Evolutionary conservation across 2,113 vertebrate species (phyloP).

Genomic region (Leucoraja erinaceus): DNA sequence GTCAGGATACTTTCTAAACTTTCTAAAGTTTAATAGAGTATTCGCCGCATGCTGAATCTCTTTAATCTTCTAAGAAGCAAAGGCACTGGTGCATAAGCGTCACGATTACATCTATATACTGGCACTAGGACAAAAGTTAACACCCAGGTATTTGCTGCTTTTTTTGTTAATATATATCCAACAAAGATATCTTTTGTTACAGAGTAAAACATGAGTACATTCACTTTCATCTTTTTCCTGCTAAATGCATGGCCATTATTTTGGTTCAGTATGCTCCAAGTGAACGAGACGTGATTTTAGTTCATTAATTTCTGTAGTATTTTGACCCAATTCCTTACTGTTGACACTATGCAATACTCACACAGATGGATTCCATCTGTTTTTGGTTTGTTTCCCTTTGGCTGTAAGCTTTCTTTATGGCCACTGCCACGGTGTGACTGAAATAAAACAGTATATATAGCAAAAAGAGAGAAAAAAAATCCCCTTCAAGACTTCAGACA

Average conservation of each 20-base stretch:
- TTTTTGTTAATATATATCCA: too few relatives aligned
- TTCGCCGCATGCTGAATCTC: too few relatives aligned
- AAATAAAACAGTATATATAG: too few relatives aligned
- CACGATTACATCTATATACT: too few relatives aligned
- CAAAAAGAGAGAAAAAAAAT: too few relatives aligned
- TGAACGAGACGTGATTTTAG: not conserved
- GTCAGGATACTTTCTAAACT: too few relatives aligned
- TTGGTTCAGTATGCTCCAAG: not conserved
- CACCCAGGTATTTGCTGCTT: too few relatives aligned
- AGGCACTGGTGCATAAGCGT: too few relatives aligned
- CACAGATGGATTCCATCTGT: constrained; percentile 21
- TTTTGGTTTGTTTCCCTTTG: constrained; percentile 8
- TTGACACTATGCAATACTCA: not conserved
- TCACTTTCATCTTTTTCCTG: not conserved
- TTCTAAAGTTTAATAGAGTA: too few relatives aligned
- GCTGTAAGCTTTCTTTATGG: not conserved
- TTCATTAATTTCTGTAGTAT: constrained; percentile 28
- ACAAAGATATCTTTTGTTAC: not conserved
- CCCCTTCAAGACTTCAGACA: too few relatives aligned
- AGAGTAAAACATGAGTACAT: not conserved
- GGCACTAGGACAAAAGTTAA: too few relatives aligned
- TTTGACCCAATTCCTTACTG: not conserved
- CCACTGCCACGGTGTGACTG: not conserved
- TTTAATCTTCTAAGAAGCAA: too few relatives aligned
- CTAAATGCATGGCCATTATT: not conserved